Evolutionary conservation across 2,797 vertebrate species (phyloP).

Genomic region (Gymnocypris eckloni): DNA sequence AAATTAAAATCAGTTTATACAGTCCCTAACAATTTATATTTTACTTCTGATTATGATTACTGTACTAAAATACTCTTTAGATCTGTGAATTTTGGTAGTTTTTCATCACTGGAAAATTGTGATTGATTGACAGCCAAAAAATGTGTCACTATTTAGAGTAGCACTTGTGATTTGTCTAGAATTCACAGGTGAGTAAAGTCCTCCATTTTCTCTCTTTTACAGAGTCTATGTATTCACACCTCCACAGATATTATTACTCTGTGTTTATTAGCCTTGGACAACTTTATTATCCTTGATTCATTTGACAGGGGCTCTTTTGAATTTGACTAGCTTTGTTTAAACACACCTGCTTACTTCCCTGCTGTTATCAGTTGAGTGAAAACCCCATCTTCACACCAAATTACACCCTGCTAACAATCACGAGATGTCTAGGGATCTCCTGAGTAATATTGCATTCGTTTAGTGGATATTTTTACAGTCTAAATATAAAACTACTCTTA

Average conservation of each 20-base stretch:
- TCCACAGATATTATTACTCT: slow-evolving; percentile 6
- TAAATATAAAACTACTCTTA: neutral
- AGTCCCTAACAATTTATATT: neutral
- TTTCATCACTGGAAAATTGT: neutral
- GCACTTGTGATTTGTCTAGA: slow-evolving; percentile 6
- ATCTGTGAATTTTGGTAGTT: neutral
- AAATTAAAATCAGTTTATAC: neutral
- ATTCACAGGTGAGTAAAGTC: neutral
- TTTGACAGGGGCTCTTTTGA: slow-evolving; percentile 31
- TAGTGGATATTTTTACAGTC: neutral
- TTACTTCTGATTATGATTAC: neutral
- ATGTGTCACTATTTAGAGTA: slow-evolving; percentile 4
- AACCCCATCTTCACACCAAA: slow-evolving; percentile 55
- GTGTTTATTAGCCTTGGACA: slow-evolving; percentile 22
- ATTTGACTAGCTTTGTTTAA: slow-evolving; percentile 51
- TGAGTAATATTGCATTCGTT: neutral
- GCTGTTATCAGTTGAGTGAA: slow-evolving; percentile 70
- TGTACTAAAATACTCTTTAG: neutral
- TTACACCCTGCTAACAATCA: slow-evolving; percentile 35
- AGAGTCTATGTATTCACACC: neutral
- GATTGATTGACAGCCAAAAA: neutral
- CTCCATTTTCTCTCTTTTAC: neutral
- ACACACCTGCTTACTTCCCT: slow-evolving; percentile 71
- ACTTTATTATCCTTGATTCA: slow-evolving; percentile 14
- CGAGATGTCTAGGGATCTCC: neutral